Evolutionary conservation across 2,113 vertebrate genomes (phyloP), one percentile per base, ranked within the genome.

Genomic region (Scolopax mira): DNA sequence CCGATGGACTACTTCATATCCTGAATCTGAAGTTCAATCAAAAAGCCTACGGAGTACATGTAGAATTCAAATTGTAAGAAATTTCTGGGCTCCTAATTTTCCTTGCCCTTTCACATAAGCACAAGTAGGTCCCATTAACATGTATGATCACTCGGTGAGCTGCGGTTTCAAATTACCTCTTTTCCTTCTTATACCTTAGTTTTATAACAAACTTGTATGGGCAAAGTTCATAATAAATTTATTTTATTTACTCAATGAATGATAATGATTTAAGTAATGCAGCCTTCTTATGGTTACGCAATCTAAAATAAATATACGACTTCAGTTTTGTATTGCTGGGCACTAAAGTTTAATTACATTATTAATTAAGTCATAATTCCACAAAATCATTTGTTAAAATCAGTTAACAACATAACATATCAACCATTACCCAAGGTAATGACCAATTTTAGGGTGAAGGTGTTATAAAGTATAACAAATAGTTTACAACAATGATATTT

Each of bases 311-410:
- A 93, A 93, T 94, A 92, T 44, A 89, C 48, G 25, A 51, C 66
- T 96, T 93, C 39, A 66, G 51, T 48, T 84, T 57, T 58, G 37
- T 24, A 90, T 85, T 69, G 39, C 80, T 73, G 71, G 61, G 49
- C 18, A 81, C 51, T 86, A 55, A 92, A 90, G 89, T 58, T 93
- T 95, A 86, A 91, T 93, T 84, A 81, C 18, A 37, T 69, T 88
- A 89, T 88, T 77, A 92, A 86, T 93, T 93, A 96, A 95, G 58
- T 65, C 94, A 84, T 90, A 96, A 93, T 90, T 96, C 48, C 82
- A 79, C 52, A 92, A 94, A 94, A 95, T 72, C 13, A 75, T 94
- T 94, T 85, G 41, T 93, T 96, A 93, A 96, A 94, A 82, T 61
- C 82, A 74, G 62, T 72, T 90, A 88, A 83, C 70, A 93, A 89